These are phyloP conservation scores for Austrofundulus limnaeus DNA, from an alignment of 2,113 vertebrate genomes.

Conservation along the genomic window DNA sequence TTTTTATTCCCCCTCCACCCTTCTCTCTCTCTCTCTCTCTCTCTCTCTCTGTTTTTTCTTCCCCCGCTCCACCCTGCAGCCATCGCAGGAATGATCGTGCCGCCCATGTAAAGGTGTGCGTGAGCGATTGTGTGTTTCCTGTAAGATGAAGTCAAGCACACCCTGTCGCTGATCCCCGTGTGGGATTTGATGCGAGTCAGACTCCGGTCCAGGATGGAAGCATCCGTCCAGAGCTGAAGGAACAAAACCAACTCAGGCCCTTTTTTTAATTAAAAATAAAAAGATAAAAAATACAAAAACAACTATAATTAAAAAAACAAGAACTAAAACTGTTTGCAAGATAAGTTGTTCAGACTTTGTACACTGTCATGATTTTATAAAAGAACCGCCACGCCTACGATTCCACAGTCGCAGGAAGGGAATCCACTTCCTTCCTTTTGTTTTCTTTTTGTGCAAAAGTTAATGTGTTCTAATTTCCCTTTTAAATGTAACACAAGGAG, in stretches of 20 bases:
- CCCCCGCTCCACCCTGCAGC: slow-evolving; percentile 77
- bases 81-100: slow-evolving; percentile 96
- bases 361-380: slow-evolving; percentile 78
- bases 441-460: slow-evolving; percentile 62
- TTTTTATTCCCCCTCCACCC: slow-evolving; percentile 6
- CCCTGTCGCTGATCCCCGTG: slow-evolving; percentile 67
- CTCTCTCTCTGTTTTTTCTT: slow-evolving; percentile 29
- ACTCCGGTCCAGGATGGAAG: slow-evolving; percentile 85
- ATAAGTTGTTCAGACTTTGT: slow-evolving; percentile 77
- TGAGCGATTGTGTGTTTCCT: slow-evolving; percentile 75
- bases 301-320: slow-evolving; percentile 61
- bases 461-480: slow-evolving; percentile 83
- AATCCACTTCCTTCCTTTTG: slow-evolving; percentile 68
- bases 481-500: slow-evolving; percentile 81
- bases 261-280: slow-evolving; percentile 85
- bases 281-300: slow-evolving; percentile 82
- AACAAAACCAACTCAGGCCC: slow-evolving; percentile 98
- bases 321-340: slow-evolving; percentile 46
- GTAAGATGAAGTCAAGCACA: slow-evolving; percentile 82
- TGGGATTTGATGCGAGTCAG: slow-evolving; percentile 79
- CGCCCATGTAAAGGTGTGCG: slow-evolving; percentile 90
- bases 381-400: slow-evolving; percentile 81
- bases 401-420: slow-evolving; percentile 69
- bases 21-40: slow-evolving; percentile 10
- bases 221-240: slow-evolving; percentile 80